Percentiles rank a stretch among this genome's conserved stretches.
phyloP scores from a whole-genome alignment of 2,888 invertebrate genomes.

The Mesorhabditis sp. region DNA sequence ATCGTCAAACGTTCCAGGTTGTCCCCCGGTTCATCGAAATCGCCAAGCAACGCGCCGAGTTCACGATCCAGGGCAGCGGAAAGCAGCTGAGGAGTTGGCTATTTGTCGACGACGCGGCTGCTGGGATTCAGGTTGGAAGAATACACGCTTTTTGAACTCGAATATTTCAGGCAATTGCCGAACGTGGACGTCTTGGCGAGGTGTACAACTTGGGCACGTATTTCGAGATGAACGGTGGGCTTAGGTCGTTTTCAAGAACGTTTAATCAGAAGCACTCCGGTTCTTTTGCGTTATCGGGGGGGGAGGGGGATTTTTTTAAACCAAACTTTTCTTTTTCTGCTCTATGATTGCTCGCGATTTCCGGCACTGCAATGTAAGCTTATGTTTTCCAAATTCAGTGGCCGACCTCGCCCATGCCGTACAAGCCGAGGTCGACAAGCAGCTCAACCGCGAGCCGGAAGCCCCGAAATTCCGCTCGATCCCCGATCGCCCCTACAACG shows the following conservation, averaged over 20 bases:
- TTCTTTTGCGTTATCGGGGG: too few relatives aligned
- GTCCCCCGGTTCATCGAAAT: conserved; percentile 56
- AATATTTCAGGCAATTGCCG: conserved; percentile 37
- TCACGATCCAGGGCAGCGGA: conserved; percentile 53
- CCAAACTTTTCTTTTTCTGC: too few relatives aligned
- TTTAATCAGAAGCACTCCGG: not conserved
- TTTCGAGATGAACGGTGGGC: conserved; percentile 50
- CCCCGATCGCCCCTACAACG: conserved; percentile 56
- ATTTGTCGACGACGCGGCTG: conserved; percentile 54
- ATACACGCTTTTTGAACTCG: not conserved
- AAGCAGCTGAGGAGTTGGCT: conserved; percentile 51
- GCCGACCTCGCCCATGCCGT: conserved; percentile 47
- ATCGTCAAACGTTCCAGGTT: conserved; percentile 20
- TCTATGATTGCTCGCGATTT: too few relatives aligned
- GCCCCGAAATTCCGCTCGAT: conserved; percentile 44
- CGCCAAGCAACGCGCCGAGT: conserved; percentile 43
- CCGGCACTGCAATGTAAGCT: not conserved
- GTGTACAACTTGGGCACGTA: conserved; percentile 56
- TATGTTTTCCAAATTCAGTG: too few relatives aligned
- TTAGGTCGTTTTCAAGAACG: not conserved
- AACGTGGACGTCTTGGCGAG: conserved; percentile 45
- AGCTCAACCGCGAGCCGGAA: conserved; percentile 32
- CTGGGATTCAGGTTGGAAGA: conserved; percentile 23
- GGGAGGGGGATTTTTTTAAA: too few relatives aligned
- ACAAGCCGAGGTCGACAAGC: conserved; percentile 50